These are phyloP conservation scores for Seira musarum DNA, from an alignment of 2,888 invertebrate genomes.

Conservation along the genomic window DNA sequence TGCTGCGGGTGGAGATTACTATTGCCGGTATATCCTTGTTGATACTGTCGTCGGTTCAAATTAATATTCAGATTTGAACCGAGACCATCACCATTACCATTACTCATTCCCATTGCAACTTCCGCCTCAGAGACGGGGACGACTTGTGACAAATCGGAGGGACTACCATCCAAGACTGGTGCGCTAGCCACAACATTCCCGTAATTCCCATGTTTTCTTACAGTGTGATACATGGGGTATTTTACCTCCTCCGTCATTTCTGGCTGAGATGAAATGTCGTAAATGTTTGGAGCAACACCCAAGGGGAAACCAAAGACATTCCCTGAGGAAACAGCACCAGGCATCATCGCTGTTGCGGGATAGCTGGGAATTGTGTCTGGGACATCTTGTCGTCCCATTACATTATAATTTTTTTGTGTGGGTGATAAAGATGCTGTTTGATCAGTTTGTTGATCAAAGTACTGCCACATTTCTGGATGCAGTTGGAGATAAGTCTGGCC, in stretches of 20 bases:
- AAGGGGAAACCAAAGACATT: conserved; percentile 53
- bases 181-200: conserved; percentile 26
- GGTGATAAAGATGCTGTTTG: background rate
- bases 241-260: conserved; percentile 66
- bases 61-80: conserved; percentile 56
- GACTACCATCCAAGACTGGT: conserved; percentile 25
- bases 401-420: conserved; percentile 33
- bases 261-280: conserved; percentile 64
- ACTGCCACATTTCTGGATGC: conserved; percentile 72
- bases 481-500: conserved; percentile 73
- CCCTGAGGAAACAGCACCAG: conserved; percentile 44
- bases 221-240: conserved; percentile 66
- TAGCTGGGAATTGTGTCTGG: conserved; percentile 62
- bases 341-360: conserved; percentile 58
- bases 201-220: conserved; percentile 67
- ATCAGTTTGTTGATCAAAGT: conserved; percentile 62
- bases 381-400: conserved; percentile 37
- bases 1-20: conserved; percentile 27
- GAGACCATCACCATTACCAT: conserved; percentile 56
- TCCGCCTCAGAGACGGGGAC: conserved; percentile 55
- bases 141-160: conserved; percentile 45
- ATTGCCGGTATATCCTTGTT: conserved; percentile 33
- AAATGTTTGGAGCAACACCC: conserved; percentile 52
- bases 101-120: conserved; percentile 59
- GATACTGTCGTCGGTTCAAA: conserved; percentile 60